These are phyloP conservation scores for Chiridota heheva DNA, from an alignment of 35 echinoderm and acorn worm genomes.

Conservation along the genomic window DNA sequence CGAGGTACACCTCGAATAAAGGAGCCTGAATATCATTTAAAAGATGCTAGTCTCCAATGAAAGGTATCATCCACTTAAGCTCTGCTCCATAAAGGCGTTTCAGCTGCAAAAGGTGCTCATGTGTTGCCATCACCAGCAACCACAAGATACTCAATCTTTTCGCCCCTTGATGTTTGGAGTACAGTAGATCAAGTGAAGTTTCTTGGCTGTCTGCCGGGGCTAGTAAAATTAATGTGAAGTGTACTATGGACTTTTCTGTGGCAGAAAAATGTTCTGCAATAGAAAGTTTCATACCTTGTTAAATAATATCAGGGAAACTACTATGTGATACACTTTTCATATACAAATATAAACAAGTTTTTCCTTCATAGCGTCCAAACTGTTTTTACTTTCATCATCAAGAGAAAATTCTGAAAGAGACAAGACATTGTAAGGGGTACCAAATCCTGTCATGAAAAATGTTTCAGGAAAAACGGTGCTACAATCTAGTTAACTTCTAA, in stretches of 20 bases:
- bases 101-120: background rate
- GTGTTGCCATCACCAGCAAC: conserved; percentile 41
- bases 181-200: conserved; percentile 1
- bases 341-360: background rate
- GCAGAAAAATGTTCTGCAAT: background rate
- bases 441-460: background rate
- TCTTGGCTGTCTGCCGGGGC: conserved; percentile 23
- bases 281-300: conserved; percentile 23
- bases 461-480: background rate
- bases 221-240: background rate
- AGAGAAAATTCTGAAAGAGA: no score
- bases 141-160: background rate
- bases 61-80: conserved; percentile 24
- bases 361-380: no score
- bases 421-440: background rate
- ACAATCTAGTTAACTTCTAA: background rate
- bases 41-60: conserved; percentile 27
- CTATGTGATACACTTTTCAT: background rate
- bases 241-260: background rate
- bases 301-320: background rate
- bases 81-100: background rate
- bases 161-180: background rate
- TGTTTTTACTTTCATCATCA: no score
- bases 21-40: conserved; percentile 14
- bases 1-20: conserved; percentile 5